A percentile compares a stretch with the other conserved stretches of the same genome.
Conservation (phyloP, 2,888 invertebrate genomes). For the Meliscaeva auricollis region DNA sequence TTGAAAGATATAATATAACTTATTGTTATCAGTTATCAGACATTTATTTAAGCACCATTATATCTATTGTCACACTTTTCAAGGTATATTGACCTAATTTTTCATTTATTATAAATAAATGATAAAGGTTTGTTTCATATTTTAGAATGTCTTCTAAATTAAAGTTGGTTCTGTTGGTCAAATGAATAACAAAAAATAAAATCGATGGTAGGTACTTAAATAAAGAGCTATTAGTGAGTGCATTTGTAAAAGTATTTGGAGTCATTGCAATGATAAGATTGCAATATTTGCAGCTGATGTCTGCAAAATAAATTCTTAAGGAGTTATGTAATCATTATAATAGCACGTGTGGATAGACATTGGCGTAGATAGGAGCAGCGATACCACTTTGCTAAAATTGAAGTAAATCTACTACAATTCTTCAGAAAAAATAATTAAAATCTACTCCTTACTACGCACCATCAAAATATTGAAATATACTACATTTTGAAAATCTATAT, state of each 20-base stretch:
- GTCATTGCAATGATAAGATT: constrained; percentile 22
- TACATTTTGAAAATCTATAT: too few species aligned
- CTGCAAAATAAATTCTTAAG: constrained; percentile 18
- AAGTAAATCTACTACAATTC: too few species aligned
- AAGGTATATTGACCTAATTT: constrained; percentile 35
- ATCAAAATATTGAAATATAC: too few species aligned
- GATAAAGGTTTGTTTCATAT: too few species aligned
- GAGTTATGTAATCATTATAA: constrained; percentile 4
- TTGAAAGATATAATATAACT: neutral
- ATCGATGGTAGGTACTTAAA: neutral
- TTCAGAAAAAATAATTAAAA: too few species aligned
- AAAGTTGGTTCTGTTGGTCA: neutral
- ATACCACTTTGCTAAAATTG: too few species aligned
- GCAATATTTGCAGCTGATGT: constrained; percentile 8
- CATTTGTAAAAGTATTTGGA: neutral
- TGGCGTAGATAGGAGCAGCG: too few species aligned
- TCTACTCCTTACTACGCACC: too few species aligned
- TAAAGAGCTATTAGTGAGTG: neutral
- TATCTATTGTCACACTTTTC: neutral
- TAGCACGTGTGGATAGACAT: neutral
- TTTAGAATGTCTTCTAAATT: constrained; percentile 8
- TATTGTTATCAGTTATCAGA: constrained; percentile 10
- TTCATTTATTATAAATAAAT: neutral
- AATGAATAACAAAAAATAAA: neutral
- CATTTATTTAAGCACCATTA: neutral